phyloP scores from a whole-genome alignment of 2,888 invertebrate species.

The Thymelicus acteon region DNA sequence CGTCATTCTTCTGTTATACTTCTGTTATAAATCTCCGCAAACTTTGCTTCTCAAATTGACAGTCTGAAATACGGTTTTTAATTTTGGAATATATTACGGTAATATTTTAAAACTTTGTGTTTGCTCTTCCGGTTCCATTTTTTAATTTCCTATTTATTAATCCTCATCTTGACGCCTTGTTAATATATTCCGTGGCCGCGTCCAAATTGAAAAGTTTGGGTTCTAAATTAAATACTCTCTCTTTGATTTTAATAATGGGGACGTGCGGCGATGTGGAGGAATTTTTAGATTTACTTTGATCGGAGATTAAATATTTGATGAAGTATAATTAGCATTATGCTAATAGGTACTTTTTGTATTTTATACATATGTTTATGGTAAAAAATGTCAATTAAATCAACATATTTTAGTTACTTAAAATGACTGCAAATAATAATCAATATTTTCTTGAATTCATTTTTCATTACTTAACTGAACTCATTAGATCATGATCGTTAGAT shows the following conservation, averaged over 20 bases:
- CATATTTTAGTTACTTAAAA: too few species aligned
- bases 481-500: too few species aligned
- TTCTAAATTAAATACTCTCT: constrained; percentile 39
- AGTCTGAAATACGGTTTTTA: constrained; percentile 52
- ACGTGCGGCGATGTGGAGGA: constrained; percentile 21
- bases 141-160: constrained; percentile 49
- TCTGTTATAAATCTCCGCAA: constrained; percentile 33
- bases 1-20: constrained; percentile 10
- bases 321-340: too few species aligned
- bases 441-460: too few species aligned
- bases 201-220: constrained; percentile 53
- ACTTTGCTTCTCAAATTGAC: constrained; percentile 53
- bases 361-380: too few species aligned
- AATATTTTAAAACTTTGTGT: constrained; percentile 68
- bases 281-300: constrained; percentile 9
- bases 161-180: constrained; percentile 48
- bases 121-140: constrained; percentile 53
- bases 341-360: too few species aligned
- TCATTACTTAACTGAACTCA: too few species aligned
- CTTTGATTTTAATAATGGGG: constrained; percentile 37
- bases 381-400: too few species aligned
- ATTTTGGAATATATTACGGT: constrained; percentile 64
- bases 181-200: constrained; percentile 51
- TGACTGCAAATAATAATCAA: too few species aligned
- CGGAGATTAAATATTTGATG: neutral